These are phyloP conservation scores for Pseudococcus longispinus DNA, from an alignment of 2,888 invertebrate genomes.

Conservation along the genomic window DNA sequence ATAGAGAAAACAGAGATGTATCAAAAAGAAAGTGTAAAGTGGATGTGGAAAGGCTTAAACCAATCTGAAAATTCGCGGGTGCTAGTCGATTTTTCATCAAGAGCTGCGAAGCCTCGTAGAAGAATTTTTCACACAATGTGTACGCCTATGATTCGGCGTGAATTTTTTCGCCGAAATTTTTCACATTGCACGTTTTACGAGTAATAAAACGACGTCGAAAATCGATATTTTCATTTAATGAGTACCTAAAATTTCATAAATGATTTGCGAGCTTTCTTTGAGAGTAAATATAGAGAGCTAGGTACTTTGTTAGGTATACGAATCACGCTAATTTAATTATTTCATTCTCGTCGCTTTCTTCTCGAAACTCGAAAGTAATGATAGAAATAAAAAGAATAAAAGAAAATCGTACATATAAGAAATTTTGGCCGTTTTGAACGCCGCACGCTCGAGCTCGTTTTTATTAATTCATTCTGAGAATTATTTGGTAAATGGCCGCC, in stretches of 20 bases:
- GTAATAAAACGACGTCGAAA: too few species aligned
- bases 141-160: too few species aligned
- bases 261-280: too few species aligned
- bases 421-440: background rate
- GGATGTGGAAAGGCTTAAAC: background rate
- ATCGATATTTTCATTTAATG: too few species aligned
- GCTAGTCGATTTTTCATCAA: too few species aligned
- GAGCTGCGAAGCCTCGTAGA: too few species aligned
- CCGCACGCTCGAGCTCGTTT: background rate
- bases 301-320: background rate
- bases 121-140: too few species aligned
- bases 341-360: background rate
- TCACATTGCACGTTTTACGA: too few species aligned
- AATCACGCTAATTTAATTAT: background rate
- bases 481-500: background rate
- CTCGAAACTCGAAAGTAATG: background rate
- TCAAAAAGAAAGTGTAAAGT: background rate
- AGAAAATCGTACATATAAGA: background rate
- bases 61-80: background rate
- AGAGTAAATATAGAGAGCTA: background rate
- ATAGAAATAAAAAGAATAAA: background rate
- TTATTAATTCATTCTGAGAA: background rate
- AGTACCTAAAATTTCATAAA: too few species aligned
- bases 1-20: background rate
- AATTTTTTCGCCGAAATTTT: too few species aligned